phyloP scores from a whole-genome alignment of 2,888 invertebrate species.

The Micropterix aruncella region DNA sequence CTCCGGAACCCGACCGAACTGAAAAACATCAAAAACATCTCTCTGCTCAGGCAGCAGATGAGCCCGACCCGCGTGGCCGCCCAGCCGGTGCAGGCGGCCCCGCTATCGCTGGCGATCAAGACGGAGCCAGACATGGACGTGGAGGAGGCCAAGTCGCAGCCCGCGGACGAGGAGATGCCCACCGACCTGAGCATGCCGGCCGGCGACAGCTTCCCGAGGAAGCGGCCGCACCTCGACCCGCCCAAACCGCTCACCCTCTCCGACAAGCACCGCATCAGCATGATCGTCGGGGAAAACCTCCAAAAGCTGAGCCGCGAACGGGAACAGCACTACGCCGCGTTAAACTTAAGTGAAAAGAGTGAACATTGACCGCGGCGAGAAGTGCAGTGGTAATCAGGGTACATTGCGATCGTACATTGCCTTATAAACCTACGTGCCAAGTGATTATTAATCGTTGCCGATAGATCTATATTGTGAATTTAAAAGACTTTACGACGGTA shows the following conservation, averaged over 20 bases:
- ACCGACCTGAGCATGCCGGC: slow-evolving; percentile 52
- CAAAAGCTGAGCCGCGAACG: slow-evolving; percentile 30
- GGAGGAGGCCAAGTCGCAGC: slow-evolving; percentile 9
- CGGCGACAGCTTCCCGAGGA: background rate
- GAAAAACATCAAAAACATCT: slow-evolving; percentile 89
- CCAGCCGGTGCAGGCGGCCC: slow-evolving; percentile 18
- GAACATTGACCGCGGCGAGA: slow-evolving; percentile 27
- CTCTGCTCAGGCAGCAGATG: slow-evolving; percentile 71
- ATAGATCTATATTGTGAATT: background rate
- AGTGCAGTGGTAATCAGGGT: background rate
- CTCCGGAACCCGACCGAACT: slow-evolving; percentile 85
- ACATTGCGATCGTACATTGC: background rate
- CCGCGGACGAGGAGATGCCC: slow-evolving; percentile 50
- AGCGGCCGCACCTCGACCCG: slow-evolving; percentile 16
- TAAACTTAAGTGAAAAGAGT: slow-evolving; percentile 38
- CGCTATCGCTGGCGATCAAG: slow-evolving; percentile 22
- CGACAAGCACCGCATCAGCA: slow-evolving; percentile 38
- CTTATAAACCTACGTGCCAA: background rate
- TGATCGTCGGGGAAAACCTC: slow-evolving; percentile 34
- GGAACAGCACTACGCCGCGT: slow-evolving; percentile 32
- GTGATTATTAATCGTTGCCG: background rate
- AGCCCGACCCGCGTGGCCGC: slow-evolving; percentile 38
- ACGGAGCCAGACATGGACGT: slow-evolving; percentile 10
- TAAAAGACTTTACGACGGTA: background rate
- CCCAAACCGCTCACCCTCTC: slow-evolving; percentile 19